phyloP scores from a whole-genome alignment of 2,113 vertebrate species.

The Menura novaehollandiae region DNA sequence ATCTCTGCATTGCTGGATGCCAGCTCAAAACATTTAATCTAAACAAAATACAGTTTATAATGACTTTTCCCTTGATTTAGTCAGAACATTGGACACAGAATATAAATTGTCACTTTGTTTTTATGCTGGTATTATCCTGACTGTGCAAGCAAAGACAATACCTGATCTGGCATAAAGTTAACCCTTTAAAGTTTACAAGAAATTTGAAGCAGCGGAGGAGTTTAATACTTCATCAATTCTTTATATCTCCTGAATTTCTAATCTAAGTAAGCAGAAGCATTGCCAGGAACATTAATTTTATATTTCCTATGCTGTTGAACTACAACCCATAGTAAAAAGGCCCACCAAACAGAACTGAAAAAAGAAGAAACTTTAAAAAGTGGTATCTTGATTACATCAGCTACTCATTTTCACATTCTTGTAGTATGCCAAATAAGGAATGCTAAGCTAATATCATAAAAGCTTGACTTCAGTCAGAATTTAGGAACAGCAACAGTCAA shows the following conservation, averaged over 20 bases:
- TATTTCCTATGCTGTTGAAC: not conserved
- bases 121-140: not conserved
- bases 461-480: not conserved
- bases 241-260: not conserved
- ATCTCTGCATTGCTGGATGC: not conserved
- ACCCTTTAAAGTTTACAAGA: not conserved
- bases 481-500: not conserved
- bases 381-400: not conserved
- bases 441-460: not conserved
- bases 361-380: not conserved
- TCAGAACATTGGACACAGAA: not conserved
- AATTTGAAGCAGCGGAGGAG: not conserved
- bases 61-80: not conserved
- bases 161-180: not conserved
- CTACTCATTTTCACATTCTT: not conserved
- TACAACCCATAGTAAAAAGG: not conserved
- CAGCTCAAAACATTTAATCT: not conserved
- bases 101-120: not conserved
- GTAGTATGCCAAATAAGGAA: not conserved
- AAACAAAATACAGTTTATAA: not conserved
- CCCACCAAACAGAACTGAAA: not conserved
- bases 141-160: not conserved
- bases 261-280: not conserved
- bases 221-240: not conserved
- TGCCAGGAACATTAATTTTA: not conserved